Evolutionary conservation across 2,797 vertebrate genomes (phyloP).

Genomic region (Cossypha niveicapilla): DNA sequence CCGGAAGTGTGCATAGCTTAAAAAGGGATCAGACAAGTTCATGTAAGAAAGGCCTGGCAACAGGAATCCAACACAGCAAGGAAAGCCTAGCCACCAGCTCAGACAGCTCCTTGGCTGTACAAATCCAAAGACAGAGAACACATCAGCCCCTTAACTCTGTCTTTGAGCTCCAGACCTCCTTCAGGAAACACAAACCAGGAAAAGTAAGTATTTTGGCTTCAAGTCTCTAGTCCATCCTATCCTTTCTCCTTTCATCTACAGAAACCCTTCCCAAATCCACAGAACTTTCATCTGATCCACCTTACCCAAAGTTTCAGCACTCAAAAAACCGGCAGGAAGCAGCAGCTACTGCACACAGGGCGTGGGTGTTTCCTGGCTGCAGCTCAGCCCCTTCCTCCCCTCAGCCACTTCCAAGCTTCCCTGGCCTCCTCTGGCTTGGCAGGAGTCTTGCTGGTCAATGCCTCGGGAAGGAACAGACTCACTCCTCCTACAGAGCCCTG

Average conservation of each 20-base stretch:
- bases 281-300: background rate
- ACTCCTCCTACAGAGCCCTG: background rate
- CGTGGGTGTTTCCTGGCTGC: background rate
- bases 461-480: accelerated
- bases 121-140: background rate
- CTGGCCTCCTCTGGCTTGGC: background rate
- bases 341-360: background rate
- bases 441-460: accelerated
- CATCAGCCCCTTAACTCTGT: background rate
- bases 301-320: background rate
- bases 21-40: background rate
- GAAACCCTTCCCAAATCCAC: background rate
- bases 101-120: background rate
- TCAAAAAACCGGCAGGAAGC: background rate
- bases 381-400: background rate
- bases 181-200: background rate
- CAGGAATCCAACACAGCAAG: background rate
- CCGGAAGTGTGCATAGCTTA: background rate
- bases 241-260: background rate
- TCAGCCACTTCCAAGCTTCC: background rate
- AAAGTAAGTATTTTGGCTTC: background rate
- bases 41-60: background rate
- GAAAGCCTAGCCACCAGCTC: background rate
- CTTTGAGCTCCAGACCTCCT: background rate
- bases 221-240: background rate